Base-by-base conservation (phyloP, 2,888 invertebrate genomes). In the Pyrocoelia pectoralis region DNA sequence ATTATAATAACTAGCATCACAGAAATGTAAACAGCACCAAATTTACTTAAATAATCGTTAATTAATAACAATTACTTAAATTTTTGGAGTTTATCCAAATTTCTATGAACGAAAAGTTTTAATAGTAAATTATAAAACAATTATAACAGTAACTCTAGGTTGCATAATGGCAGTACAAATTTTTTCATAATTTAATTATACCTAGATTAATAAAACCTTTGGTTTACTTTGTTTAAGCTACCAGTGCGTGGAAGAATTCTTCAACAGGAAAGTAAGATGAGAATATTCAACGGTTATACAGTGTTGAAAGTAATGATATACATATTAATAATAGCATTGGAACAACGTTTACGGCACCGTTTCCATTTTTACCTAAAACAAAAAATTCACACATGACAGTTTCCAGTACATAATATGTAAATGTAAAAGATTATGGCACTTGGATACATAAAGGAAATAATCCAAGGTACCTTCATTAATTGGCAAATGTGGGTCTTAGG, bases 151-250 rank as follows among this genome's bases (percentile, higher is more conserved):
- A 43, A 43, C 41, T n/a, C n/a, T 43, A 43, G n/a, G 41, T 43
- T 43, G 41, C 41, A 12, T 13, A 43, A 18, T 15, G 46, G 46
- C 17, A 18, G 46, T 46, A 46, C 46, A 46, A 18, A 15, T 50
- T 60, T 53, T 66, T 65, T 62, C 64, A 66, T 69, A 54, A 69
- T 64, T 69, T 69, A 69, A 68, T 63, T 69, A 71, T 33, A 56
- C 40, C 68, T 70, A 70, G 29, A 65, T 8, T 33, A 33, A 65
- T 57, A 61, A 67, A 70, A 69, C 70, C 72, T 72, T 72, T 72
- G 72, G 72, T 70, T 70, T 69, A 61, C 38, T 70, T 68, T 67
- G 28, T 70, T 74, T 73, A 78, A 77, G 76, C 76, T 76, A 77
- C 76, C 75, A 73, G 72, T 75, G 72, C 68, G 69, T 72, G 74